phyloP scores from a whole-genome alignment of 1,140 invertebrate genomes.

The Megathymus violae region DNA sequence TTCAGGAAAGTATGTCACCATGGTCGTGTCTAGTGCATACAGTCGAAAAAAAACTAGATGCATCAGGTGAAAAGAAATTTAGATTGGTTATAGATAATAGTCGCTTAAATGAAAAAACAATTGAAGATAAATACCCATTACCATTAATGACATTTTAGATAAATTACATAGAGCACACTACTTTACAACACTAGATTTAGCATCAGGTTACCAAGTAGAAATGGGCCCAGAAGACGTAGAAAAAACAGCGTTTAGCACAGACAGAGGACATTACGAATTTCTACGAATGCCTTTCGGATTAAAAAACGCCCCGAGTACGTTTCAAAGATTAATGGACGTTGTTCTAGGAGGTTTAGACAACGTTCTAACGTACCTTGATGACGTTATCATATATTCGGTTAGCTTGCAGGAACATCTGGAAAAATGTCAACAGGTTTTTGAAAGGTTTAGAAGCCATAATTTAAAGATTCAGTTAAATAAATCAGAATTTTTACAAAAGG shows the following conservation, averaged over 20 bases:
- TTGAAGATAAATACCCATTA: neutral
- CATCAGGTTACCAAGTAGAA: conserved; percentile 75
- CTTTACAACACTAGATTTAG: conserved; percentile 56
- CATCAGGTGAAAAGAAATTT: neutral
- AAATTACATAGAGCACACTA: conserved; percentile 36
- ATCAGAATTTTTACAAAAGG: conserved; percentile 44
- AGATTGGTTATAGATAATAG: neutral
- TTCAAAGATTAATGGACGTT: neutral
- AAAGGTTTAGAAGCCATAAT: conserved; percentile 44
- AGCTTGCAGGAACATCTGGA: conserved; percentile 49
- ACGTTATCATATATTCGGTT: conserved; percentile 40
- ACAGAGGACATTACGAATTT: conserved; percentile 58
- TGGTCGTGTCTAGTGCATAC: conserved; percentile 37
- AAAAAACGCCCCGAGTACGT: conserved; percentile 21
- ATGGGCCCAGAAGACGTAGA: conserved; percentile 51
- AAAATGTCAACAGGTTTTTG: conserved; percentile 53
- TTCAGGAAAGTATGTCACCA: conserved; percentile 29
- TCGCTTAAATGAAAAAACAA: neutral
- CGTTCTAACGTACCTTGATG: conserved; percentile 36
- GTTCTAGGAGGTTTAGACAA: neutral
- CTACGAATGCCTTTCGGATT: conserved; percentile 3
- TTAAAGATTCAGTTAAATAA: conserved; percentile 68
- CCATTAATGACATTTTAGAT: neutral
- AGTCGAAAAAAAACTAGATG: conserved; percentile 44
- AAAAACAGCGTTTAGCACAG: conserved; percentile 72